Evolutionary conservation across 2,888 invertebrate genomes (phyloP), one percentile per base, ranked within the genome.

Genomic region (Carabus problematicus): DNA sequence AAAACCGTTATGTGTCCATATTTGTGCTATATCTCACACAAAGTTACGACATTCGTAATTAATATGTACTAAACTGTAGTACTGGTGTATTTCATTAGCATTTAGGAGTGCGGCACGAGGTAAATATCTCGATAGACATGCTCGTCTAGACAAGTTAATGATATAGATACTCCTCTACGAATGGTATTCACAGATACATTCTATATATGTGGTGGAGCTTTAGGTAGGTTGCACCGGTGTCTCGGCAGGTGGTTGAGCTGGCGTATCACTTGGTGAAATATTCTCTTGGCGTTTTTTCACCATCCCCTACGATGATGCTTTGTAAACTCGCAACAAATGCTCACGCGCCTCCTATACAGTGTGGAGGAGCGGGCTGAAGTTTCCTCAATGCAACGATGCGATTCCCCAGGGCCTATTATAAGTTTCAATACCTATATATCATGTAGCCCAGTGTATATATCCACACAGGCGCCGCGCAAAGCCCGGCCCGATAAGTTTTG

Each of bases 341-440:
- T n/a, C n/a, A 29, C 29, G 63, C 62, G 67, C 54, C 70, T 52
- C 69, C 70, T 40, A 59, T 59, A 70, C 60, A 64, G 66, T 71
- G 39, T n/a, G n/a, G 12, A 43, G 7, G 29, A 43, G 47, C 55
- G 64, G 62, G 70, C 70, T 72, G 49, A 75, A 76, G 73, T 77
- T 77, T 76, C 74, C 71, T 73, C 73, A 71, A 72, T 73, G 74
- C 72, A 72, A 74, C 73, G 29, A 6, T 72, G 74, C 74, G 75
- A 76, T 76, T 79, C 79, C 79, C 79, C 68, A 74, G 76, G 79
- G 79, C 78, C 79, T 78, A 79, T 80, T 79, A 79, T 76, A 79
- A 80, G 79, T 80, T 79, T 78, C 79, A 79, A 79, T 80, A 78
- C 78, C 80, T 79, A 81, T 81, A 79, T 80, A 80, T 81, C 80